Conservation (phyloP, 2,888 invertebrate genomes). For the Eutolmus rufibarbis region DNA sequence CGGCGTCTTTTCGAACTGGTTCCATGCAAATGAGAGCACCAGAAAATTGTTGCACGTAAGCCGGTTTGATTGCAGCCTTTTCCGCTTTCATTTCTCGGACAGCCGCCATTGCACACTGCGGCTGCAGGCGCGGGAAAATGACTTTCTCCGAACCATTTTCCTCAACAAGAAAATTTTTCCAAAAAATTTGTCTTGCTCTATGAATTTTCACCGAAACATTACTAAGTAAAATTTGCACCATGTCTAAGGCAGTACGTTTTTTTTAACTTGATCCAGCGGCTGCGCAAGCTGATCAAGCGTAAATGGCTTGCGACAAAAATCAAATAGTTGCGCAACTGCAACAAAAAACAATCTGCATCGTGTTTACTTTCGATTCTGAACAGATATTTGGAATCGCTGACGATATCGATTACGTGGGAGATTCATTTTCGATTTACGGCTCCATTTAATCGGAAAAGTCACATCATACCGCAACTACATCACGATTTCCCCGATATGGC, state of each 20-base stretch:
- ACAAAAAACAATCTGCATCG: neutral
- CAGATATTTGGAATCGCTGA: neutral
- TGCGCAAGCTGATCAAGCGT: neutral
- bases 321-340: neutral
- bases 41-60: conserved; percentile 23
- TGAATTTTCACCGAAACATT: neutral
- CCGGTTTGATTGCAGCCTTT: conserved; percentile 26
- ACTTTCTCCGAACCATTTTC: conserved; percentile 1
- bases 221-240: neutral
- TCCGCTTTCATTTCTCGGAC: conserved; percentile 24
- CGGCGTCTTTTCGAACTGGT: neutral
- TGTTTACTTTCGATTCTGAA: neutral
- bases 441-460: neutral
- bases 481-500: neutral
- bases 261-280: neutral
- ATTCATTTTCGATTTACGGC: neutral
- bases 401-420: neutral
- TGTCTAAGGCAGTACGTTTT: neutral
- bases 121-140: neutral
- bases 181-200: neutral
- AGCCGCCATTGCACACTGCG: neutral
- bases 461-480: neutral
- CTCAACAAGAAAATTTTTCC: neutral
- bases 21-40: conserved; percentile 33
- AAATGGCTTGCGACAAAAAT: neutral